Evolutionary conservation across 2,888 invertebrate species (phyloP).

Genomic region (Pseudococcus longispinus): DNA sequence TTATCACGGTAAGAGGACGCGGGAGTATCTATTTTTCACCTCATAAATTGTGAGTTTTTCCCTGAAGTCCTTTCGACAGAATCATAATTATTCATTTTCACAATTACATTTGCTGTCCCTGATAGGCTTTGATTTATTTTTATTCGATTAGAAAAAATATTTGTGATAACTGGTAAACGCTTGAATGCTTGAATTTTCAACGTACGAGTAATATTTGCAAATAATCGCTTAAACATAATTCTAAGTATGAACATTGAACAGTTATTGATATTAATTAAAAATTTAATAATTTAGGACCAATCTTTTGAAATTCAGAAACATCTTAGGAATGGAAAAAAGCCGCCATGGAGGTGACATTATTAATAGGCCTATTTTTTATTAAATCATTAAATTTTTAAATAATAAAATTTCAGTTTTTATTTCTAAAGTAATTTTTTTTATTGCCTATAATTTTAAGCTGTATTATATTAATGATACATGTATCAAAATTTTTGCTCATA

Average conservation of each 20-base stretch:
- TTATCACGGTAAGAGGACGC: no score
- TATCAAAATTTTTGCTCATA: constrained; percentile 1
- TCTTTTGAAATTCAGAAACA: constrained; percentile 37
- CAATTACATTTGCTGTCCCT: no score
- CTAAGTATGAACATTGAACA: neutral
- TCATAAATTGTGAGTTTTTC: no score
- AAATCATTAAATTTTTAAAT: neutral
- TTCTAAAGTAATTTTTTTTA: neutral
- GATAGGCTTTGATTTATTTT: no score
- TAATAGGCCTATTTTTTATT: neutral
- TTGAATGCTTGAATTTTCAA: neutral
- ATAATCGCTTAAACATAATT: neutral
- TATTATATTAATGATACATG: neutral
- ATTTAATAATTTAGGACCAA: constrained; percentile 18
- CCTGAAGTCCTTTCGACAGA: no score
- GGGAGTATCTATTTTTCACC: no score
- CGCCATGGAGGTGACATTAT: constrained; percentile 48
- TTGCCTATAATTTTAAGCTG: neutral
- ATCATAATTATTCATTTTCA: no score
- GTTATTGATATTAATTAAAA: neutral
- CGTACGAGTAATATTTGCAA: neutral
- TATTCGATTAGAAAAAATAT: no score
- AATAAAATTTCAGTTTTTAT: neutral
- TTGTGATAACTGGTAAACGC: neutral
- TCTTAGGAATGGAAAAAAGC: constrained; percentile 33